A percentile compares a stretch with the other conserved stretches of the same genome.
Evolutionary conservation across 2,888 invertebrate genomes (phyloP).

Genomic region (Leptogaster cylindrica): DNA sequence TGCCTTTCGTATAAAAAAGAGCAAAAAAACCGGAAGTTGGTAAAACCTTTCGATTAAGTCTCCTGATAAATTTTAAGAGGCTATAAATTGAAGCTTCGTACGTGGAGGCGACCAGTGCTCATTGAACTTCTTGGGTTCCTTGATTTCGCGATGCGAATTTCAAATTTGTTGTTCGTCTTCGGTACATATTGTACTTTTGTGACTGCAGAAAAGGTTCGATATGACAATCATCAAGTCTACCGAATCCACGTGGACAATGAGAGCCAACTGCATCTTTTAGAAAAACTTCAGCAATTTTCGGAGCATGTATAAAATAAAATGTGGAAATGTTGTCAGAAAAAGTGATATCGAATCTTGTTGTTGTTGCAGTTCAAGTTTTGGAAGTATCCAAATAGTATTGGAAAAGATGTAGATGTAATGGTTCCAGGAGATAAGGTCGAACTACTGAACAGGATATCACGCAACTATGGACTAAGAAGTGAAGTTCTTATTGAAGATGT

Average conservation of each 20-base stretch:
- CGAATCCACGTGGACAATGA: slow-evolving; percentile 61
- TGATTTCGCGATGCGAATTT: too few species aligned
- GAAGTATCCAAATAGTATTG: slow-evolving; percentile 56
- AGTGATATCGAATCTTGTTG: not conserved
- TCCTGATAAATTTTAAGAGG: too few species aligned
- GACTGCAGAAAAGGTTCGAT: slow-evolving; percentile 53
- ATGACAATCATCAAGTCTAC: slow-evolving; percentile 57
- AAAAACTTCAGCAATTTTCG: slow-evolving; percentile 16
- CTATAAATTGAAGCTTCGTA: too few species aligned
- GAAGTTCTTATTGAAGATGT: slow-evolving; percentile 67
- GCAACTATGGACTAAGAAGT: slow-evolving; percentile 57
- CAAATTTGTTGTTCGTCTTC: too few species aligned
- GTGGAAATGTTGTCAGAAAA: not conserved
- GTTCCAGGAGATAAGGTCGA: slow-evolving; percentile 65
- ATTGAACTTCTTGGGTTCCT: too few species aligned
- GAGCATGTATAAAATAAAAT: slow-evolving; percentile 8
- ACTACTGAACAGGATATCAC: slow-evolving; percentile 62
- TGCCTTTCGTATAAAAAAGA: too few species aligned
- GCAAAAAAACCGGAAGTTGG: too few species aligned
- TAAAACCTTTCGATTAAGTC: too few species aligned
- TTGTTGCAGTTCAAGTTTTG: slow-evolving; percentile 9
- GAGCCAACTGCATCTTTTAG: slow-evolving; percentile 62
- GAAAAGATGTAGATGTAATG: slow-evolving; percentile 66
- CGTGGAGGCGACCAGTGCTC: too few species aligned
- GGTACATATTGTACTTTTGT: too few species aligned